Conservation (phyloP, 2,113 vertebrate genomes). For the Oryzias curvinotus region DNA sequence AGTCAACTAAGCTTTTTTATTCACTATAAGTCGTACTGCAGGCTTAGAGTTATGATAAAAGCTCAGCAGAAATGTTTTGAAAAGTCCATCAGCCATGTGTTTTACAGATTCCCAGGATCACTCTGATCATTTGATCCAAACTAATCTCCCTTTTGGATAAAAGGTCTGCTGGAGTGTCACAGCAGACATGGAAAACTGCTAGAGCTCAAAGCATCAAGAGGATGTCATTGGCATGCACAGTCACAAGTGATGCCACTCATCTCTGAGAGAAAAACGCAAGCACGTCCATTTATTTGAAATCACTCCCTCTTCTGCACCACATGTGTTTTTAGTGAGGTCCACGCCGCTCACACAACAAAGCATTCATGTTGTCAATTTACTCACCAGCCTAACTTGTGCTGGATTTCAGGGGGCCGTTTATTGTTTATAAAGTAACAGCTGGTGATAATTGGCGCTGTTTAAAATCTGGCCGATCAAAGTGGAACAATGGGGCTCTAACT, state of each 20-base stretch:
- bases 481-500: no score
- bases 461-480: not conserved
- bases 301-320: constrained; percentile 14
- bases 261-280: constrained; percentile 20
- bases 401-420: not conserved
- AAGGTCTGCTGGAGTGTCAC: constrained; percentile 29
- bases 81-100: constrained; percentile 45
- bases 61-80: constrained; percentile 12
- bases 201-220: constrained; percentile 26
- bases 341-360: constrained; percentile 12
- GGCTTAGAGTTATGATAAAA: not conserved
- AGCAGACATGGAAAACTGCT: constrained; percentile 37
- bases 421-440: not conserved
- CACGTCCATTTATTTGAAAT: constrained; percentile 29
- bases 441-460: constrained; percentile 4
- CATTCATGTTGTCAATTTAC: constrained; percentile 19
- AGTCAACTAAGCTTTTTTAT: no score
- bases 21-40: not conserved
- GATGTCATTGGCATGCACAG: constrained; percentile 42
- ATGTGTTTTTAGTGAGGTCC: constrained; percentile 29
- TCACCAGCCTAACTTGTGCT: not conserved
- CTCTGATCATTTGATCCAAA: constrained; percentile 61
- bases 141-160: constrained; percentile 35
- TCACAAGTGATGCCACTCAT: constrained; percentile 46
- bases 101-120: constrained; percentile 47